Conservation (phyloP, 2,797 vertebrate species). For the Oreochromis grahami region DNA sequence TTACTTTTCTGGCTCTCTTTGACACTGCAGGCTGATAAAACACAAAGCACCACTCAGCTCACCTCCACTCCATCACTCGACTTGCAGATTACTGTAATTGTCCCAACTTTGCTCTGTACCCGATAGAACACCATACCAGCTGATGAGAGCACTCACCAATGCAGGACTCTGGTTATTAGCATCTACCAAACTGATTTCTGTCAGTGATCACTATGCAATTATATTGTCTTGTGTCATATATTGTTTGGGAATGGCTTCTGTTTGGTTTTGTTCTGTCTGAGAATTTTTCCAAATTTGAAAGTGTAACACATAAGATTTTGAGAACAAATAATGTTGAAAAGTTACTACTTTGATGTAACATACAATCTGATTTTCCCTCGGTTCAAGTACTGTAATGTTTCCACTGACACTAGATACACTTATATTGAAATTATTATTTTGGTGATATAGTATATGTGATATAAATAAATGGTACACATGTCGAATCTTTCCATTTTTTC, state of each 20-base stretch:
- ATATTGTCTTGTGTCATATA: constrained; percentile 18
- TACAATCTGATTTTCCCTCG: accelerated
- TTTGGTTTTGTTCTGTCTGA: constrained; percentile 12
- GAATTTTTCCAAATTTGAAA: constrained; percentile 7
- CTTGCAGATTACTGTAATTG: constrained; percentile 64
- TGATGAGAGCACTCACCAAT: constrained; percentile 54
- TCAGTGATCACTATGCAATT: constrained; percentile 32
- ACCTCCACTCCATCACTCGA: constrained; percentile 46
- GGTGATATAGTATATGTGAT: too few relatives aligned
- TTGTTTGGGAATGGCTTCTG: neutral
- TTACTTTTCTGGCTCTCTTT: constrained; percentile 9
- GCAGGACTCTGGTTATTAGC: constrained; percentile 52
- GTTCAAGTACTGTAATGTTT: neutral
- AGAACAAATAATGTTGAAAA: neutral
- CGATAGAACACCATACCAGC: constrained; percentile 40
- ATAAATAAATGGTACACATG: too few relatives aligned
- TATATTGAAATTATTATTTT: too few relatives aligned
- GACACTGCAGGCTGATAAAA: constrained; percentile 33
- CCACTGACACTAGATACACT: too few relatives aligned
- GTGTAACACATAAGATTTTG: neutral
- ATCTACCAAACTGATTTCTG: constrained; percentile 55
- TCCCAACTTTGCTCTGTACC: constrained; percentile 54
- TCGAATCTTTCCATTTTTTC: too few relatives aligned
- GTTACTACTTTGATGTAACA: neutral
- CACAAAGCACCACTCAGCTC: constrained; percentile 36